Evolutionary conservation across 2,888 invertebrate species (phyloP).

Genomic region (Diloba caeruleocephala): DNA sequence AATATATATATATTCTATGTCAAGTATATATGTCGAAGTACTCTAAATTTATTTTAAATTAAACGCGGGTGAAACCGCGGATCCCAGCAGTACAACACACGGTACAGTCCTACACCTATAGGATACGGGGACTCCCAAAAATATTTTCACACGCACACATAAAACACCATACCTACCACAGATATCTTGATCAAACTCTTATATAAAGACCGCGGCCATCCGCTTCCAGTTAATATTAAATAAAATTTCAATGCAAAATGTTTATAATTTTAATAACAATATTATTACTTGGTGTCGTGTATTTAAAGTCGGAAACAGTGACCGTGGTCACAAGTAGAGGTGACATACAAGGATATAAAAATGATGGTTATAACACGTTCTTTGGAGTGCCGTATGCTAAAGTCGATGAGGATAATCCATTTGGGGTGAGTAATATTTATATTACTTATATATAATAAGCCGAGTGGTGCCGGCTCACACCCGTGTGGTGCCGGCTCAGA

Average conservation of each 20-base stretch:
- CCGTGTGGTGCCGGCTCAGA: no score
- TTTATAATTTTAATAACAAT: slow-evolving; percentile 11
- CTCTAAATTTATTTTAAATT: no score
- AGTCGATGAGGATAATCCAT: slow-evolving; percentile 69
- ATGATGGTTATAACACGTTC: slow-evolving; percentile 67
- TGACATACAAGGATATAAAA: slow-evolving; percentile 59
- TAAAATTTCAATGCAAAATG: slow-evolving; percentile 19
- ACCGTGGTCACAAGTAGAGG: slow-evolving; percentile 61
- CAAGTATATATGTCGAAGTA: no score
- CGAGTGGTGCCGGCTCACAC: no score
- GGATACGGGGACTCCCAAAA: slow-evolving; percentile 5
- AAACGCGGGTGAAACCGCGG: no score
- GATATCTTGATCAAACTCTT: not conserved
- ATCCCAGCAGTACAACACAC: no score
- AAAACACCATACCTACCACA: slow-evolving; percentile 1
- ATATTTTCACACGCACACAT: not conserved
- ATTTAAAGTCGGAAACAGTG: slow-evolving; percentile 10
- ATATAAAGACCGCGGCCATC: slow-evolving; percentile 14
- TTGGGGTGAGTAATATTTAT: slow-evolving; percentile 76
- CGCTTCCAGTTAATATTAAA: slow-evolving; percentile 4
- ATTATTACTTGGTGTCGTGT: not conserved
- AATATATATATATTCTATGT: no score
- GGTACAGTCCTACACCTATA: no score
- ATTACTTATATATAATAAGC: no score
- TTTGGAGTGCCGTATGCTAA: slow-evolving; percentile 76